Percentiles rank a stretch among this genome's conserved stretches.
These are phyloP conservation scores for Melieria crassipennis DNA, from an alignment of 2,888 invertebrate genomes.

Conservation along the genomic window DNA sequence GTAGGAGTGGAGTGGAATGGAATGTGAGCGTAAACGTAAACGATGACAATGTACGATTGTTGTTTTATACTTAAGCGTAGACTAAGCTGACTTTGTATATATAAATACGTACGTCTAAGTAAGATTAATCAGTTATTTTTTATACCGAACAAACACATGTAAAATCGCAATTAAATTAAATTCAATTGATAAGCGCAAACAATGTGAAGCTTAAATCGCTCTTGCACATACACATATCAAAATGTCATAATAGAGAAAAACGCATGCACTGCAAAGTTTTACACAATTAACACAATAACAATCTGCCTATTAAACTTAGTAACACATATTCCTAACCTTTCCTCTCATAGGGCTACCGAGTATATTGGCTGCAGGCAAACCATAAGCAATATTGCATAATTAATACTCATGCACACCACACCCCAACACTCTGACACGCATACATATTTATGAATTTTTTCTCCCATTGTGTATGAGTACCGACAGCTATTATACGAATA, in stretches of 20 bases:
- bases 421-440: no score
- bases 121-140: conserved; percentile 22
- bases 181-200: no score
- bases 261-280: not conserved
- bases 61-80: conserved; percentile 20
- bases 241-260: not conserved
- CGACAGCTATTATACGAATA: no score
- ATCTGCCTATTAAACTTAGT: no score
- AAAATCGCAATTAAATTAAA: not conserved
- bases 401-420: no score
- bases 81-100: not conserved
- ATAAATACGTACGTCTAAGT: not conserved
- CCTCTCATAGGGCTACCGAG: no score
- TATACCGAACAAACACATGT: conserved; percentile 9
- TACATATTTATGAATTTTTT: no score
- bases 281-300: not conserved
- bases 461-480: no score
- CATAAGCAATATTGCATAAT: no score
- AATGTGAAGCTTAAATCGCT: not conserved
- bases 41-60: conserved; percentile 25
- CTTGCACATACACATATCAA: not conserved
- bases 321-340: no score
- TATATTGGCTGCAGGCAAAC: no score
- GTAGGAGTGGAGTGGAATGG: conserved; percentile 13
- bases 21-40: conserved; percentile 6